Base-by-base conservation (phyloP, 1,140 invertebrate species). In the Bradynema listronoti region DNA sequence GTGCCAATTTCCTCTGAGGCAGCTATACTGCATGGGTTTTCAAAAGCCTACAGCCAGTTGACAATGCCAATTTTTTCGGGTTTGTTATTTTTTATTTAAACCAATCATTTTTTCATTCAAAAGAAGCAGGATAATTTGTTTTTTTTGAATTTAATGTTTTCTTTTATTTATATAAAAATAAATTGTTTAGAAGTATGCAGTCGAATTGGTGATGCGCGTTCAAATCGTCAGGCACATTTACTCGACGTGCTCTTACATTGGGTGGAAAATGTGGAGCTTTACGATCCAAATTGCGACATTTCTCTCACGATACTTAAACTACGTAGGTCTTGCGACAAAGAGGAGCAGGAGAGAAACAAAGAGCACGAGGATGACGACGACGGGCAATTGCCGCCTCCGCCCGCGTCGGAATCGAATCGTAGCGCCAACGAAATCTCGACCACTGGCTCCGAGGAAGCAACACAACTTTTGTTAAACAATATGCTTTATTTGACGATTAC, bases 1-100 rank as follows among this genome's bases (percentile, higher is more conserved):
- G n/a, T 39, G 63, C 29, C 22, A 30, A 30, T 68, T 68, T 25
- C 32, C 78, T 54, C 82, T 77, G 41, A 89, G 33, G 90, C 89
- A 34, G 89, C 71, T 89, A 88, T 79, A 2, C 92, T 90, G 0
- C 84, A 88, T 56, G 90, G 95, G 75, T 80, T 98, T 59, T 88
- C 93, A 0, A 86, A 90, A 56, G 81, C 94, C 9, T 91, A 97
- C 79, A 90, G 92, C 0, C 91, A 97, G 73, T 83, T 97, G 0
- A 96, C 93, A 7, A 95, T 98, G 91, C 90, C 91, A 0, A 94
- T 97, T 85, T 97, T 97, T 81, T 95, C 91, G 76, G 91, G 90
- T 92, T 79, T 83, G n/a, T n/a, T n/a, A n/a, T n/a, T n/a, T n/a
- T n/a, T n/a, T n/a, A n/a, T n/a, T n/a, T n/a, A n/a, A n/a, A n/a